These are phyloP conservation scores for Escarpia spicata DNA, from an alignment of 2,888 invertebrate species.

Conservation along the genomic window DNA sequence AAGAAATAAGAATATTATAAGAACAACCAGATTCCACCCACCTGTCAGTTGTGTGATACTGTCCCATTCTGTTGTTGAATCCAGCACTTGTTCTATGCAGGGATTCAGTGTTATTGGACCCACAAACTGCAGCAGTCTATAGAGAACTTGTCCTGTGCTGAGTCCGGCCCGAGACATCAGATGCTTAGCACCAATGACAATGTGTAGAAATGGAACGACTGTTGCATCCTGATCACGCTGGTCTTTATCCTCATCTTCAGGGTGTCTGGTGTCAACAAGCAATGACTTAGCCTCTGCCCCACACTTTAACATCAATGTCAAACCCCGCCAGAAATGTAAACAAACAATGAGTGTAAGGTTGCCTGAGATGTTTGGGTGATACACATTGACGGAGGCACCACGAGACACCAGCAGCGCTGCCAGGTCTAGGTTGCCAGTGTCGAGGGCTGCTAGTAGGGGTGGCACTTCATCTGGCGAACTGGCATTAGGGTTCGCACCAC, in stretches of 20 bases:
- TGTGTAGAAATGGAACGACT: conserved; percentile 25
- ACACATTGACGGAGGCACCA: conserved; percentile 49
- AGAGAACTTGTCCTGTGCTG: conserved; percentile 28
- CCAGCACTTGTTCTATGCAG: conserved; percentile 32
- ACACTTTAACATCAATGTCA: conserved; percentile 33
- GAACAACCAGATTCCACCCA: not conserved
- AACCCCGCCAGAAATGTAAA: conserved; percentile 34
- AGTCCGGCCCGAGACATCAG: conserved; percentile 25
- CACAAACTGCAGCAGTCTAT: conserved; percentile 33
- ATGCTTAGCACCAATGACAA: conserved; percentile 20
- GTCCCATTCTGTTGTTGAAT: conserved; percentile 32
- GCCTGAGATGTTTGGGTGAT: conserved; percentile 45
- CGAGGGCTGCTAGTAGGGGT: conserved; percentile 50
- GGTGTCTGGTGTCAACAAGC: conserved; percentile 22
- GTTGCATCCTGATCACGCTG: not conserved
- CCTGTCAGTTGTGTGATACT: not conserved
- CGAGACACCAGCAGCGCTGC: conserved; percentile 46
- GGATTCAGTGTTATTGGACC: conserved; percentile 32
- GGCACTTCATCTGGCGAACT: conserved; percentile 46
- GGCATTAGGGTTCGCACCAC: conserved; percentile 46
- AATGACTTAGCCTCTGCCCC: conserved; percentile 36
- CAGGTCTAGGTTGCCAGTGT: conserved; percentile 44
- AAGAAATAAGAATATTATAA: not conserved
- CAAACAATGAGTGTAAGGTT: conserved; percentile 46
- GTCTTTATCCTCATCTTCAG: not conserved